Conservation (phyloP, 2,113 vertebrate genomes). For the Caranx melampygus region DNA sequence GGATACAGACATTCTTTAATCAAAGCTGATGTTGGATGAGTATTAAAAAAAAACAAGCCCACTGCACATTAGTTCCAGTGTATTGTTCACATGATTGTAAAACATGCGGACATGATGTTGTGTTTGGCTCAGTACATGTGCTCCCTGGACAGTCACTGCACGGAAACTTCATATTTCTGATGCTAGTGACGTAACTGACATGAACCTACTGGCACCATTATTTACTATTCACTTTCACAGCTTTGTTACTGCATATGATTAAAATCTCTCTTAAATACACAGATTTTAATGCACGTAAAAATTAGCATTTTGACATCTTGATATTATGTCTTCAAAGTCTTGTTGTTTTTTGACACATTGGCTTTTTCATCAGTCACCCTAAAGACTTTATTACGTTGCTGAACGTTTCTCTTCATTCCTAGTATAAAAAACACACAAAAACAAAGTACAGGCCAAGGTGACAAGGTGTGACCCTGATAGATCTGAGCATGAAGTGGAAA, state of each 20-base stretch:
- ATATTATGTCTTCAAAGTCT: neutral
- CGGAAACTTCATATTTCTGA: slow-evolving; percentile 7
- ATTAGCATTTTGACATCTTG: neutral
- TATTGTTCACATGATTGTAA: slow-evolving; percentile 18
- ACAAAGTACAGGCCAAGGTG: slow-evolving; percentile 8
- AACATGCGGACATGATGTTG: slow-evolving; percentile 34
- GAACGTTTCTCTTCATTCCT: neutral
- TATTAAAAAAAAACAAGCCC: slow-evolving; percentile 6
- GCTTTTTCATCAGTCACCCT: neutral
- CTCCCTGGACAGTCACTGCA: slow-evolving; percentile 2
- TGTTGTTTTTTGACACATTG: neutral
- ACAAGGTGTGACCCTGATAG: slow-evolving; percentile 11
- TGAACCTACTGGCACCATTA: neutral
- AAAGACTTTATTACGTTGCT: slow-evolving; percentile 10
- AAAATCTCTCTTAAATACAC: neutral
- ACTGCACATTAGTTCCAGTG: slow-evolving; percentile 37
- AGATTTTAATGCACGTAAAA: neutral
- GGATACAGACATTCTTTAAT: slow-evolving; percentile 29
- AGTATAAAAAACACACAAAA: slow-evolving; percentile 27
- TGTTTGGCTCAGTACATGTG: slow-evolving; percentile 6
- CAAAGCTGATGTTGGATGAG: slow-evolving; percentile 33
- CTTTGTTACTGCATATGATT: neutral
- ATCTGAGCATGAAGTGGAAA: slow-evolving; percentile 25
- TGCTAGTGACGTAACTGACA: neutral
- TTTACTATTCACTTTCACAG: neutral